phyloP scores from a whole-genome alignment of 37 sponge, comb jelly and placozoan species.

The Eunapius fragilis region DNA sequence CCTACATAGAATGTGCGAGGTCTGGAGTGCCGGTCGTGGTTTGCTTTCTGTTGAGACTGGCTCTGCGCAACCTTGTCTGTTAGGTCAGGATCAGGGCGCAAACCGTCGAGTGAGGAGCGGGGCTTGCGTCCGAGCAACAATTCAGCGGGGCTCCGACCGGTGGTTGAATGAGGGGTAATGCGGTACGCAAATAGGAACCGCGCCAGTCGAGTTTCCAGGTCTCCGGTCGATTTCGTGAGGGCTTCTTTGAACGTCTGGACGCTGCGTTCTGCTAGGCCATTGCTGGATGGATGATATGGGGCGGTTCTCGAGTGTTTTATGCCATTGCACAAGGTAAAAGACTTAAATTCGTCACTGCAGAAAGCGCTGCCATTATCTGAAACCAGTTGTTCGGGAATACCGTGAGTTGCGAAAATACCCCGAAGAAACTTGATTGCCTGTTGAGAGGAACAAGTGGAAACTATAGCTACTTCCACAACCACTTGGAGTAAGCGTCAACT shows the following conservation, averaged over 20 bases:
- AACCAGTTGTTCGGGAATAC: conserved; percentile 30
- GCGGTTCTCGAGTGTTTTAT: conserved; percentile 2
- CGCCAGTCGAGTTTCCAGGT: too few relatives aligned
- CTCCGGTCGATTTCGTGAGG: not conserved
- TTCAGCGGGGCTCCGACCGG: conserved; percentile 29
- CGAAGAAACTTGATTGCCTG: conserved; percentile 2
- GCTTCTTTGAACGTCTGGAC: conserved; percentile 40
- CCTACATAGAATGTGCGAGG: conserved; percentile 9
- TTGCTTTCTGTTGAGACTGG: conserved; percentile 17
- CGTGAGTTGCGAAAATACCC: conserved; percentile 22
- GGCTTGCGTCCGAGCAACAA: conserved; percentile 29
- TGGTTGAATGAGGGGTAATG: conserved; percentile 31
- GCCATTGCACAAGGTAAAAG: not conserved
- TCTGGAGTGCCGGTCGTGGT: conserved; percentile 31
- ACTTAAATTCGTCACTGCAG: conserved; percentile 10
- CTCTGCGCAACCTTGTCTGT: not conserved
- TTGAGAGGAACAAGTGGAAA: too few relatives aligned
- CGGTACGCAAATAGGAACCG: conserved; percentile 37
- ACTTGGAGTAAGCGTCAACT: too few relatives aligned
- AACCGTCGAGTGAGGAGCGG: conserved; percentile 18
- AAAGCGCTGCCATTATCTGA: conserved; percentile 25
- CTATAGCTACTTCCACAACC: too few relatives aligned
- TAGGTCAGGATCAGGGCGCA: conserved; percentile 20
- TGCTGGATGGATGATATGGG: not conserved
- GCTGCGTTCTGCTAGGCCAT: conserved; percentile 40